Percentiles rank a stretch among this genome's conserved stretches.
phyloP scores from a whole-genome alignment of 2,113 vertebrate genomes.

The Todiramphus chloris region DNA sequence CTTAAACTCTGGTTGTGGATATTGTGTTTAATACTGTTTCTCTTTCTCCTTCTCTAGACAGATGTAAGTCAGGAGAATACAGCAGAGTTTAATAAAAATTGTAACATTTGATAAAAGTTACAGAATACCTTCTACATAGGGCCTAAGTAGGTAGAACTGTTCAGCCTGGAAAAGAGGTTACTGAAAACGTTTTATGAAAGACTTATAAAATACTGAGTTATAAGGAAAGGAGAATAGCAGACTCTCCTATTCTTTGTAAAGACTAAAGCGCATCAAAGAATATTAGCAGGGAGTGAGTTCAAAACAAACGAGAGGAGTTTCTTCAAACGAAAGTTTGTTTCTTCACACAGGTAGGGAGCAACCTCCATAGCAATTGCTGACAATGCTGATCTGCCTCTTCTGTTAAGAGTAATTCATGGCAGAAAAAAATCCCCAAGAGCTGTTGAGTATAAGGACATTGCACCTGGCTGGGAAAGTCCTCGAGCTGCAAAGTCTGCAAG shows the following conservation, averaged over 20 bases:
- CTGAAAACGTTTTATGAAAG: not conserved
- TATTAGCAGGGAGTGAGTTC: not conserved
- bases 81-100: not conserved
- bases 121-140: not conserved
- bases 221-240: not conserved
- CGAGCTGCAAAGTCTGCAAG: not conserved
- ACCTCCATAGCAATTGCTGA: not conserved
- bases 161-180: not conserved
- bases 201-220: not conserved
- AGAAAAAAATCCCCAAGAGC: not conserved
- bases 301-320: slow-evolving; percentile 9
- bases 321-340: not conserved
- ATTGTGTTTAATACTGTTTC: not conserved
- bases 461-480: not conserved
- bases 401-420: not conserved
- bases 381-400: not conserved
- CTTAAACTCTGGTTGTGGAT: not conserved
- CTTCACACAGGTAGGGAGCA: not conserved
- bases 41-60: not conserved
- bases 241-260: not conserved
- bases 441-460: not conserved
- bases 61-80: not conserved
- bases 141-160: not conserved
- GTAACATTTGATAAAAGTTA: not conserved
- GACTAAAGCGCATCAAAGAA: not conserved